Conservation (phyloP, 2,888 invertebrate species). For the Nymphalis urticae region DNA sequence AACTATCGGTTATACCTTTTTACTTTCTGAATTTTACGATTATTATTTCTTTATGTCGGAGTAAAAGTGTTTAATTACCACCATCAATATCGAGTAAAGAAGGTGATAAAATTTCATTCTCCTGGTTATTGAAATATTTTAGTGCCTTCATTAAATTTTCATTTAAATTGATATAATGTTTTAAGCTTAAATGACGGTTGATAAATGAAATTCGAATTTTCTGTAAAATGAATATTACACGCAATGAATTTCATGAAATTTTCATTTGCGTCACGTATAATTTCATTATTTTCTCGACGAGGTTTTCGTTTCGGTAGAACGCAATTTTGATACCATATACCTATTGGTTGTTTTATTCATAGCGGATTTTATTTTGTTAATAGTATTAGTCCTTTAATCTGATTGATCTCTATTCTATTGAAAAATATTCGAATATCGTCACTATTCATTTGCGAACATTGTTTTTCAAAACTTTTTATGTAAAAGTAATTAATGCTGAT, state of each 20-base stretch:
- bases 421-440: no score
- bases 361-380: neutral
- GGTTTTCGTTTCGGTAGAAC: neutral
- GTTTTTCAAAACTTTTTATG: no score
- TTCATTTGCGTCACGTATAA: constrained; percentile 21
- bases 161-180: neutral
- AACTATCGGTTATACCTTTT: neutral
- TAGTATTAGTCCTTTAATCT: neutral
- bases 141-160: constrained; percentile 1
- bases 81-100: neutral
- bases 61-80: neutral
- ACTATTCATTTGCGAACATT: no score
- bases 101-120: neutral
- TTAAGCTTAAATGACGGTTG: neutral
- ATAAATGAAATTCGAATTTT: neutral
- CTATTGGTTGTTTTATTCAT: neutral
- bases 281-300: constrained; percentile 2
- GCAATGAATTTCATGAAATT: constrained; percentile 20
- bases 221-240: constrained; percentile 7
- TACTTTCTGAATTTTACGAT: neutral
- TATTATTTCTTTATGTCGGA: neutral
- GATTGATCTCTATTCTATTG: no score
- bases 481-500: no score
- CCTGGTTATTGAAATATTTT: constrained; percentile 1
- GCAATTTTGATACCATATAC: neutral